Base-by-base conservation (phyloP, 2,888 invertebrate genomes). In the Chelonus formosanus region DNA sequence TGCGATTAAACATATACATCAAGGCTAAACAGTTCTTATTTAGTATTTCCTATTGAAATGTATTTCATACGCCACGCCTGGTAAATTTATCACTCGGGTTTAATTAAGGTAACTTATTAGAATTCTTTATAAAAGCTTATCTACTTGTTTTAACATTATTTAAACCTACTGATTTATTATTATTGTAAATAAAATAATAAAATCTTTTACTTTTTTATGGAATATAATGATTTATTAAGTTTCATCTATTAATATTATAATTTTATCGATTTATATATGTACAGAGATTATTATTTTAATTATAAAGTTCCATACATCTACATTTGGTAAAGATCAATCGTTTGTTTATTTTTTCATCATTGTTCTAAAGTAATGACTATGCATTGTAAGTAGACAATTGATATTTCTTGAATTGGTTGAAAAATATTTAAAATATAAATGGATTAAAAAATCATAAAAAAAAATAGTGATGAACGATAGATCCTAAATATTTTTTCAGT, bases 81-180 rank as follows among this genome's bases (percentile, higher is more conserved):
- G 40, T 53, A 34, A 5, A 53, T 55, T 55, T 35, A 40, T 57
- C 52, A 57, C 40, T 57, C 57, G 5, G 7, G 43, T 43, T 31
- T 5, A 20, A 57, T 43, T 44, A 57, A 57, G 57, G 57, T 43
- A 31, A 57, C 44, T 43, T 10, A 44, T 57, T 57, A 44, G 45
- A 57, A 57, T 57, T 43, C 20, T 44, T 10, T 32, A 52, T 20
- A 40, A 36, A 55, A 36, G 55, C 55, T 55, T 55, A 55, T 55
- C 55, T 10, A 7, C 35, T 55, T 36, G 43, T 55, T 48, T 47
- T 55, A 55, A 40, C 34, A 20, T 35, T 55, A 7, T 57, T 20
- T 10, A 57, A 57, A 31, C 44, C 57, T 57, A 55, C 55, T 5
- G 43, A n/a, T 43, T 57, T 7, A 52, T 52, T 52, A 52, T 40